Percentiles rank a stretch among this genome's conserved stretches.
Evolutionary conservation across 2,797 vertebrate genomes (phyloP).

Genomic region (Paedocypris micromegethes): DNA sequence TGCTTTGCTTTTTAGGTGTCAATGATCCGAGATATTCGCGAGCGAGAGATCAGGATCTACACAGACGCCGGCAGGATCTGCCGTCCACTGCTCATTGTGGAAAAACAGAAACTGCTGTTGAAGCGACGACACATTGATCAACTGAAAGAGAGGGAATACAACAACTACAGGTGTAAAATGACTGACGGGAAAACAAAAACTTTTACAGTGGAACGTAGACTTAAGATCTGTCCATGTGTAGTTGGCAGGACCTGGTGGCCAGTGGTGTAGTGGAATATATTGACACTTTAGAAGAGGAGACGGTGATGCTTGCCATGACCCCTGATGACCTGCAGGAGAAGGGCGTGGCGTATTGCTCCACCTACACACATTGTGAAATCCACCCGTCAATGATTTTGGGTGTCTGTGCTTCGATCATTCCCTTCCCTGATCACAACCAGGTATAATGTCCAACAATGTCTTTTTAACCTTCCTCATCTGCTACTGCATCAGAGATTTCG

Average conservation of each 20-base stretch:
- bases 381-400: constrained; percentile 98
- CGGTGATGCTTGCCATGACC: constrained; percentile 98
- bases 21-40: constrained; percentile 95
- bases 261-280: constrained; percentile 98
- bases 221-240: constrained; percentile 48
- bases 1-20: constrained; percentile 75
- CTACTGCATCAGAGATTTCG: neutral
- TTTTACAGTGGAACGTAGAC: neutral
- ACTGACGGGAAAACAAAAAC: neutral
- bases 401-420: constrained; percentile 96
- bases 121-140: constrained; percentile 98
- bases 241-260: constrained; percentile 97
- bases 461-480: neutral
- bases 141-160: constrained; percentile 94
- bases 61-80: constrained; percentile 96
- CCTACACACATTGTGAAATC: constrained; percentile 96
- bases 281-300: constrained; percentile 96
- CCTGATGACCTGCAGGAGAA: constrained; percentile 97
- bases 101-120: constrained; percentile 92
- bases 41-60: constrained; percentile 95
- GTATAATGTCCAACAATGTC: constrained; percentile 50
- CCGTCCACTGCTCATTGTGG: constrained; percentile 90
- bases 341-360: constrained; percentile 95
- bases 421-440: constrained; percentile 98
- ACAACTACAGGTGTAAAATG: constrained; percentile 85